These are phyloP conservation scores for Otis tarda DNA, from an alignment of 2,113 vertebrate species.

Conservation along the genomic window DNA sequence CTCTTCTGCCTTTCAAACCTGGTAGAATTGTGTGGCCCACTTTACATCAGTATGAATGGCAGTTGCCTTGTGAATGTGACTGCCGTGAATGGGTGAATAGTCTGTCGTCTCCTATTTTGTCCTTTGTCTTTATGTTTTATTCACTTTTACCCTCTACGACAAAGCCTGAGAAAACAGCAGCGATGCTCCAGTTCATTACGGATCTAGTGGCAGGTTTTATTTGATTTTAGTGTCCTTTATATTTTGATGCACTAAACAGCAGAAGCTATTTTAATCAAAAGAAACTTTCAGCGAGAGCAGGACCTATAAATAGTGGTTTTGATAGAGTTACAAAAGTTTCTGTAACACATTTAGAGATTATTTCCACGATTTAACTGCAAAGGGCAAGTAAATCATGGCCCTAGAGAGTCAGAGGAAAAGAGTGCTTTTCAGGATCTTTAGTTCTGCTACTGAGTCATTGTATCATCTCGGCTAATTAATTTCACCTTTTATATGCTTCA, in stretches of 20 bases:
- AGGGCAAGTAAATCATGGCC: background rate
- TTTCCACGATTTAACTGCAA: slow-evolving; percentile 8
- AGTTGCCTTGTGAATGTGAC: slow-evolving; percentile 16
- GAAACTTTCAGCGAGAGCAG: background rate
- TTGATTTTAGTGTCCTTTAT: slow-evolving; percentile 13
- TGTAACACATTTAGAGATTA: background rate
- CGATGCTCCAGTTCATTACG: background rate
- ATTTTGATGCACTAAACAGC: background rate
- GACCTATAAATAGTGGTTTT: slow-evolving; percentile 20
- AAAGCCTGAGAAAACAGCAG: background rate
- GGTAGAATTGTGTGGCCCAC: slow-evolving; percentile 17
- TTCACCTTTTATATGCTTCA: slow-evolving; percentile 13
- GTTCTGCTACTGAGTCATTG: slow-evolving; percentile 20
- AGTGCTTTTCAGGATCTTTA: slow-evolving; percentile 7
- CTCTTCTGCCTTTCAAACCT: slow-evolving; percentile 48
- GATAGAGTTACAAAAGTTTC: slow-evolving; percentile 2
- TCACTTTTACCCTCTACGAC: slow-evolving; percentile 21
- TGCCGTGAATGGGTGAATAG: background rate
- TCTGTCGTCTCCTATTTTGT: background rate
- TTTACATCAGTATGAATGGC: slow-evolving; percentile 3
- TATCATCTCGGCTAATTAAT: slow-evolving; percentile 17
- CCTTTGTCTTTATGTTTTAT: slow-evolving; percentile 46
- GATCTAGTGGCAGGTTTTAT: slow-evolving; percentile 23
- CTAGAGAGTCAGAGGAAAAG: background rate
- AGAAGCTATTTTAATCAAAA: slow-evolving; percentile 23